Conservation (phyloP, 2,113 vertebrate genomes). For the Lepisosteus osseus region DNA sequence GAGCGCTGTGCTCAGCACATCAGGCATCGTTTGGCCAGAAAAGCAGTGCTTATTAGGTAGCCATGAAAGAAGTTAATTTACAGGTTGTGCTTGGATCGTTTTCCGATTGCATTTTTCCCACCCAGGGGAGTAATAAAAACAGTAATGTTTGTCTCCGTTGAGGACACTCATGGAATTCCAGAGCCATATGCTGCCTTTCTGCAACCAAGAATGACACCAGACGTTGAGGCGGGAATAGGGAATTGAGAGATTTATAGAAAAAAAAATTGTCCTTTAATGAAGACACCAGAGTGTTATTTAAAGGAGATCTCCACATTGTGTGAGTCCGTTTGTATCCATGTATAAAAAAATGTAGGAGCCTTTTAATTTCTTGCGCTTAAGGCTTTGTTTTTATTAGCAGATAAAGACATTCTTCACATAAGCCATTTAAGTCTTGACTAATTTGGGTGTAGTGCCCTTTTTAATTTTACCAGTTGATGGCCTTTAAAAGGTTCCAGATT, state of each 20-base stretch:
- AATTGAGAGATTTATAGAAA: slow-evolving; percentile 27
- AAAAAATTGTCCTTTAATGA: slow-evolving; percentile 41
- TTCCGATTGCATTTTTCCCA: neutral
- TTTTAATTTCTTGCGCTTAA: too few relatives aligned
- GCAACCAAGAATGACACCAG: slow-evolving; percentile 28
- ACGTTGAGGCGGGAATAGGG: slow-evolving; percentile 30
- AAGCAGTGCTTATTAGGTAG: too few relatives aligned
- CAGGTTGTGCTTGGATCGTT: neutral
- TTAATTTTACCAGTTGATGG: too few relatives aligned
- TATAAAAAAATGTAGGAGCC: neutral
- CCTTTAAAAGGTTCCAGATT: too few relatives aligned
- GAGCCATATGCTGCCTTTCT: slow-evolving; percentile 29
- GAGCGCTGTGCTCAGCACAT: too few relatives aligned
- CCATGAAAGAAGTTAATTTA: slow-evolving; percentile 6
- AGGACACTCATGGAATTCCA: slow-evolving; percentile 28
- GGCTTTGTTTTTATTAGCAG: too few relatives aligned
- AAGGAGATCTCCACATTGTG: neutral
- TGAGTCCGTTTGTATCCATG: neutral
- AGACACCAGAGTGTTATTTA: slow-evolving; percentile 40
- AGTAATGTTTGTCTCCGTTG: slow-evolving; percentile 15
- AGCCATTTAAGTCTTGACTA: too few relatives aligned
- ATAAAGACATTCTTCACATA: too few relatives aligned
- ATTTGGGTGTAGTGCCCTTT: too few relatives aligned
- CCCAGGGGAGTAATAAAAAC: neutral
- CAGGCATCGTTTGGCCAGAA: too few relatives aligned